Base-by-base conservation (phyloP, 1,140 invertebrate species). In the Drosophila mayri region DNA sequence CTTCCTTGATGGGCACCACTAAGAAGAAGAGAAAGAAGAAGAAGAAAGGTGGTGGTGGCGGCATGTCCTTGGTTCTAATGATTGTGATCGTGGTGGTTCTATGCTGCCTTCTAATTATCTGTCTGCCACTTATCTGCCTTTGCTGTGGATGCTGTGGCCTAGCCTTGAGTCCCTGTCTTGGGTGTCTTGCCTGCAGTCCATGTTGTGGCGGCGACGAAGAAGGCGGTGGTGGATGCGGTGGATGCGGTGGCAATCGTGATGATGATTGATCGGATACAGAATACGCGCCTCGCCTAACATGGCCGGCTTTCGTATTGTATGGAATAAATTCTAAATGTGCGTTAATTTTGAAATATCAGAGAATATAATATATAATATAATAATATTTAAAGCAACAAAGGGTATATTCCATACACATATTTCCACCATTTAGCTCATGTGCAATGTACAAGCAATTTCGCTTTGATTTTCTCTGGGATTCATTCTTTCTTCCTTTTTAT, bases 101-200 rank as follows among this genome's bases (percentile, higher is more conserved):
- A 8, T 54, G 50, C 50, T 54, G 50, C 14, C 2, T 38, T 3
- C 50, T 54, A 14, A n/a, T 54, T 10, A 37, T 54, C 32, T 54
- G 50, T 9, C 14, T 54, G 12, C 50, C 50, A 6, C 20, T 54
- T 14, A 7, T 54, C 9, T 54, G 32, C 9, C 50, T 54, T 2
- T 54, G 49, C n/a, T 18, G 7, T 3, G 32, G 50, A 4, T 54
- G 50, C 50, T 37, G 50, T 22, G 50, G 50, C 50, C 11, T 54
- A 20, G 50, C 20, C 2, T 1, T 54, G 20, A 54, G 50, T 54
- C 50, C 50, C 8, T 54, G 50, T 16, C 18, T 52, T 0, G 30
- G 2, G 18, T 52, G 50, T 8, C 4, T 37, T 1, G 12, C 18
- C 7, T 52, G 50, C 7, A 14, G 49, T 2, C 12, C 11, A 0